A percentile compares a stretch with the other conserved stretches of the same genome.
Evolutionary conservation across 1,140 invertebrate genomes (phyloP).

Genomic region (Micrasema minimum): DNA sequence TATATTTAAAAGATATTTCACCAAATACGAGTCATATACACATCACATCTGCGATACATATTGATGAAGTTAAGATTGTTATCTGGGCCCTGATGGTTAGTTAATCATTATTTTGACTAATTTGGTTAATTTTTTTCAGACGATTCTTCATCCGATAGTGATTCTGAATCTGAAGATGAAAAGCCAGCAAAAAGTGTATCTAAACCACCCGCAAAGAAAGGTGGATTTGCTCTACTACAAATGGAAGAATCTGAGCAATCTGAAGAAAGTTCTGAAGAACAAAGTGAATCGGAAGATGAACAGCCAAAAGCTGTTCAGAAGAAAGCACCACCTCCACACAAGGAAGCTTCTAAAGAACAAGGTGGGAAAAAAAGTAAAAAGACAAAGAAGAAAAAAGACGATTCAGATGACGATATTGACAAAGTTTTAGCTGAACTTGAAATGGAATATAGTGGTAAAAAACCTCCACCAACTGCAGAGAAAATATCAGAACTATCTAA

Average conservation of each 20-base stretch:
- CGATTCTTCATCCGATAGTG: slow-evolving; percentile 61
- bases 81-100: too few species aligned
- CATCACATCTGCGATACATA: too few species aligned
- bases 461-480: slow-evolving; percentile 56
- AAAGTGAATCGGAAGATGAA: slow-evolving; percentile 65
- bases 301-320: slow-evolving; percentile 60
- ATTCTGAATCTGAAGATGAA: slow-evolving; percentile 62
- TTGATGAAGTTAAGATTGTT: too few species aligned
- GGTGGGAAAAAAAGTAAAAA: slow-evolving; percentile 76
- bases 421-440: slow-evolving; percentile 84
- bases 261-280: slow-evolving; percentile 57
- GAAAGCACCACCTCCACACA: slow-evolving; percentile 65
- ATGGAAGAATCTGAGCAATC: slow-evolving; percentile 67
- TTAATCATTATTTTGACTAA: too few species aligned
- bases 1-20: too few species aligned
- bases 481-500: slow-evolving; percentile 57
- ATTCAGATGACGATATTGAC: slow-evolving; percentile 87
- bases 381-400: slow-evolving; percentile 76
- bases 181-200: slow-evolving; percentile 56
- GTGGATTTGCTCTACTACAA: slow-evolving; percentile 72
- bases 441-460: slow-evolving; percentile 78
- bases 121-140: slow-evolving; percentile 54
- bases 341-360: slow-evolving; percentile 67
- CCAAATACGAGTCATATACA: too few species aligned
- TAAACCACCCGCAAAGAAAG: slow-evolving; percentile 66